These are phyloP conservation scores for Hybos culiciformis DNA, from an alignment of 2,888 invertebrate species.

Conservation along the genomic window DNA sequence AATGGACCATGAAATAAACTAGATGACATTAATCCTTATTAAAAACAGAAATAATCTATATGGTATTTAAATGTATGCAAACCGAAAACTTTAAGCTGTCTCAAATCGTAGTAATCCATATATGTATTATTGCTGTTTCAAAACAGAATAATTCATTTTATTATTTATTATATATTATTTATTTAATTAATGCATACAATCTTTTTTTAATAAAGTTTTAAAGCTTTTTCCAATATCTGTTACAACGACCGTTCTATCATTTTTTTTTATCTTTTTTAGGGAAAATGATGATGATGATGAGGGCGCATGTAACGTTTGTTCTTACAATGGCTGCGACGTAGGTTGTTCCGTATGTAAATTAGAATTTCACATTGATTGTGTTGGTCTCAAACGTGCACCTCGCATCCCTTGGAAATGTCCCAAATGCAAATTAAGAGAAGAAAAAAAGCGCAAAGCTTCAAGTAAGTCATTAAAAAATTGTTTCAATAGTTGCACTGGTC, in stretches of 20 bases:
- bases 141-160: too few species aligned
- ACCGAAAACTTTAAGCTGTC: too few species aligned
- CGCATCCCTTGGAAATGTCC: conserved; percentile 49
- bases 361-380: conserved; percentile 62
- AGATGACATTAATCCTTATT: too few species aligned
- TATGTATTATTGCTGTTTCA: too few species aligned
- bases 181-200: not conserved
- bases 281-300: conserved; percentile 19
- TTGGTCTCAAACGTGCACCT: conserved; percentile 45
- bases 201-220: not conserved
- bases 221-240: too few species aligned
- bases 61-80: too few species aligned
- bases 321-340: conserved; percentile 27
- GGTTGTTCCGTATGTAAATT: conserved; percentile 24
- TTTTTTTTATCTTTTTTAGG: conserved; percentile 9
- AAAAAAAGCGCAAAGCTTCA: conserved; percentile 23
- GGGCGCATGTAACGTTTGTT: conserved; percentile 26
- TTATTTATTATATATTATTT: not conserved
- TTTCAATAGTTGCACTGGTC: not conserved
- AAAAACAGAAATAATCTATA: too few species aligned
- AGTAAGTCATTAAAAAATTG: not conserved
- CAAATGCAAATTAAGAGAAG: conserved; percentile 37
- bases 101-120: too few species aligned
- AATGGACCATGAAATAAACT: too few species aligned
- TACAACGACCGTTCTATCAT: too few species aligned